Base-by-base conservation (phyloP, 2,888 invertebrate genomes). In the Epinotia nisella region DNA sequence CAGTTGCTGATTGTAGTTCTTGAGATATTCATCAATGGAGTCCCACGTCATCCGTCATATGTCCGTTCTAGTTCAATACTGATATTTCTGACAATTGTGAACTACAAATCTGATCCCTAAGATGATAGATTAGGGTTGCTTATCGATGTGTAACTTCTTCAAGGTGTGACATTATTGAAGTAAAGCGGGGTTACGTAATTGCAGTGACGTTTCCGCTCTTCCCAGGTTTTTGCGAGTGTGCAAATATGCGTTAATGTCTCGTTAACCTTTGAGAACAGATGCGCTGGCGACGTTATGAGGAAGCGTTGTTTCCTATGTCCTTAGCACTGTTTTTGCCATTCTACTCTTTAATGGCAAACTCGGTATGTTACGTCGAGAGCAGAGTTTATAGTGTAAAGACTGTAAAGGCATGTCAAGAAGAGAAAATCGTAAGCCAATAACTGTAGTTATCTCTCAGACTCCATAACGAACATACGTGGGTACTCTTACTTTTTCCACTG, bases 231-330 rank as follows among this genome's bases (percentile, higher is more conserved):
- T 85, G 83, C 80, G 82, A 82, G 82, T 82, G 81, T 77, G 78
- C 83, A 87, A 86, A 77, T 86, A 87, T 87, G 82, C 82, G 81
- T 85, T 85, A 84, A 90, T 87, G 85, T 78, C 80, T 87, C 85
- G 89, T 91, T 91, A 89, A 91, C 89, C 90, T 90, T 90, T 88
- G 83, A 79, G 83, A 84, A 83, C 85, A 85, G 84, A 87, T 87
- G 85, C 35, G 35, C 79, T 80, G 86, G 83, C 85, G 83, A 60
- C 59, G 79, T 85, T 88, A 91, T 90, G 90, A 89, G 92, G 91
- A 92, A 92, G 87, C 77, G 66, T 45, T n/a, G 49, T 58, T 69
- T 78, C 77, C 81, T 80, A 75, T 75, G 78, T 77, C 77, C 78
- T 78, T 73, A 39, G 39, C 53, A 39, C 15, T 66, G 41, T 66